Conservation (phyloP, 30 jellyfish, hydroid and myxozoan species). For the Rhopilema esculentum region DNA sequence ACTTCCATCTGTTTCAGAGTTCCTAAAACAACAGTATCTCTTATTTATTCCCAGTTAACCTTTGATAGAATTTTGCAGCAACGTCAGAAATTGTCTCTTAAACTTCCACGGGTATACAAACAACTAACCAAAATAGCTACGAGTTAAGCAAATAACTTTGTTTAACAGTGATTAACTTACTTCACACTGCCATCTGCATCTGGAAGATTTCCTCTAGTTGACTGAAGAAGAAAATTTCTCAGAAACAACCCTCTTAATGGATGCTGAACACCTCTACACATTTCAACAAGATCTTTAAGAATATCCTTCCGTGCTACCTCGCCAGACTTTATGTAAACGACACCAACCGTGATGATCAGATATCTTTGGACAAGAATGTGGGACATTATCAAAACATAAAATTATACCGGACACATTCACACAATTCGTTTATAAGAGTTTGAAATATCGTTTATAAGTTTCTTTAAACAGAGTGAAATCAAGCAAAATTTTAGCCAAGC, state of each 20-base stretch:
- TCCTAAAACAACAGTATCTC: conserved; percentile 3
- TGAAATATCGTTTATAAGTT: too few relatives aligned
- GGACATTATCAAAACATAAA: neutral
- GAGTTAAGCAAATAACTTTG: too few relatives aligned
- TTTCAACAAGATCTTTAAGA: conserved; percentile 95
- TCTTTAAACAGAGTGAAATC: too few relatives aligned
- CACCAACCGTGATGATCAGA: conserved; percentile 93
- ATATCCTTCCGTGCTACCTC: conserved; percentile 93
- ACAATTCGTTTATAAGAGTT: neutral
- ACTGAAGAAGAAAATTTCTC: conserved; percentile 91
- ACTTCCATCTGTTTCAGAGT: conserved; percentile 77
- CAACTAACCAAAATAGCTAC: too few relatives aligned
- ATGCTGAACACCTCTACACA: conserved; percentile 99
- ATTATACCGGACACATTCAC: neutral
- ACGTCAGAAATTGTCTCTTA: too few relatives aligned
- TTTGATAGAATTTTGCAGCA: neutral
- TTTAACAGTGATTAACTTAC: too few relatives aligned
- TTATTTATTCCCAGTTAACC: neutral
- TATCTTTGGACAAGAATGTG: conserved; percentile 58
- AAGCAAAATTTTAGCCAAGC: too few relatives aligned
- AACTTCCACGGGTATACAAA: too few relatives aligned
- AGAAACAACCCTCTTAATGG: conserved; percentile 95
- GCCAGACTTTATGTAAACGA: conserved; percentile 97
- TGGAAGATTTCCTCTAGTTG: conserved; percentile 96
- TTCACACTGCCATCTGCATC: conserved; percentile 66